Evolutionary conservation across 2,797 vertebrate species (phyloP), one percentile per base, ranked within the genome.

Genomic region (Vireo griseus): DNA sequence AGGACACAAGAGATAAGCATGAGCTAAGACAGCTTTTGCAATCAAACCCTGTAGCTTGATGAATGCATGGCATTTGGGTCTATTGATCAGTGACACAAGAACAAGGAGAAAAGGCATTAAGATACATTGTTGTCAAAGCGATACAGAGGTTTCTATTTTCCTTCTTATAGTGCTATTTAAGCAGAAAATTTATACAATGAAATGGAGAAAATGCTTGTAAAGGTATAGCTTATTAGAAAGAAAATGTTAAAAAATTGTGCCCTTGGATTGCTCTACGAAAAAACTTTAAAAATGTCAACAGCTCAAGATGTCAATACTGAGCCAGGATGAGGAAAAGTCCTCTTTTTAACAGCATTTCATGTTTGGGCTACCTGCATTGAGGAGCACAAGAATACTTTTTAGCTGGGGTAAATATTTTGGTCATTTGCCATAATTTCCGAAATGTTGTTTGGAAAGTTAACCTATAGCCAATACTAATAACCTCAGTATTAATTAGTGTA

Each of bases 11-110:
- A 97, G 97, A 97, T 71, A 96, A 98, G 96, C 85, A 72, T 69
- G 94, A 97, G 91, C 97, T 76, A 42, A 93, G 96, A 95, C 95
- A 95, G 92, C 94, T 93, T 79, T 93, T 92, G 93, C 96, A 95
- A 96, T 97, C 97, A 90, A 68, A 92, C 90, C 51, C 77, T 69
- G 79, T 48, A 71, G 90, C 92, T 94, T 97, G 97, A 97, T 97
- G 96, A 97, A 98, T 98, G 94, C 82, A 22, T 98, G 98, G 98
- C 98, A 98, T 99, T 98, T 98, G 95, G 95, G 87, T 90, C 57
- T 97, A 98, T 98, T 98, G 98, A 99, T 99, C 98, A 98, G 97
- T 91, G 96, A 97, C 97, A 98, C 90, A 69, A 92, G 94, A 97
- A 96, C 96, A 95, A 96, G 96, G 86, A 92, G 96, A 97, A 98